These are phyloP conservation scores for Propithecus perrieri DNA, from an alignment of 2,797 vertebrate species.

Conservation along the genomic window DNA sequence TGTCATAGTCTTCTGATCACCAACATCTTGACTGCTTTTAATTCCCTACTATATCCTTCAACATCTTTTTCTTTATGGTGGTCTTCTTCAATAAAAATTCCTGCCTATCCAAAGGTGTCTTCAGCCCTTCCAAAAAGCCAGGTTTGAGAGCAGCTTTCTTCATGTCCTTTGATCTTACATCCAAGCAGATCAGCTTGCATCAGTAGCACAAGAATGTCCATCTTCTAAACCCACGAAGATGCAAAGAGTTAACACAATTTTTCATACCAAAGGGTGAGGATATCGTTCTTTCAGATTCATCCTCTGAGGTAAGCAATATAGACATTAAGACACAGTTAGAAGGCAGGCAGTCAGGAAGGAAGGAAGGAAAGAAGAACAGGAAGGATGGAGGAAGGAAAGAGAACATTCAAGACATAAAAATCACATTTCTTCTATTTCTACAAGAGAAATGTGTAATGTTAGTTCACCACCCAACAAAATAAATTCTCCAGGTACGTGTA, in stretches of 20 bases:
- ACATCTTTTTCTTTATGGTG: background rate
- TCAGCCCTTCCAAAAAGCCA: background rate
- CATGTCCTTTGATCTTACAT: background rate
- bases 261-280: background rate
- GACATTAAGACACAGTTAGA: background rate
- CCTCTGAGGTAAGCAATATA: background rate
- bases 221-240: background rate
- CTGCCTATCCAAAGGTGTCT: background rate
- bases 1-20: background rate
- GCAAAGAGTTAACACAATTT: background rate
- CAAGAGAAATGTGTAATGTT: background rate
- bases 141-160: slow-evolving; percentile 5
- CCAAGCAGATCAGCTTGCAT: background rate
- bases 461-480: background rate
- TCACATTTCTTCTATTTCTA: background rate
- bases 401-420: background rate
- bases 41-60: background rate
- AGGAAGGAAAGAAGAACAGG: background rate
- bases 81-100: background rate
- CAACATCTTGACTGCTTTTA: background rate
- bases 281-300: background rate
- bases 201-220: background rate
- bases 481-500: background rate
- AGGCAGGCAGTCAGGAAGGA: background rate
- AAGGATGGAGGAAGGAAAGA: background rate